Evolutionary conservation across 2,888 invertebrate species (phyloP).

Genomic region (Neuroscelio doddi): DNA sequence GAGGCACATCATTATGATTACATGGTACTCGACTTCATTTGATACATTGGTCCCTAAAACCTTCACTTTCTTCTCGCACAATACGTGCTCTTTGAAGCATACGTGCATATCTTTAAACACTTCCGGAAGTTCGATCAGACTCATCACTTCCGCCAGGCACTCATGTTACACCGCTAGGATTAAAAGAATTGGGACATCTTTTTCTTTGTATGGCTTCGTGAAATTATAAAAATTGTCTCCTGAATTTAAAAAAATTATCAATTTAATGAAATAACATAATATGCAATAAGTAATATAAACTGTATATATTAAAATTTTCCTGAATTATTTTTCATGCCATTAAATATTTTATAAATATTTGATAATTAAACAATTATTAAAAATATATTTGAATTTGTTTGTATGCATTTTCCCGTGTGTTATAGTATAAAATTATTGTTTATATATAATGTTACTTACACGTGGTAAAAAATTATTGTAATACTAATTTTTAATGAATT

Average conservation of each 20-base stretch:
- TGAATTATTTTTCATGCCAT: no score
- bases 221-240: neutral
- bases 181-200: neutral
- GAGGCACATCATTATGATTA: slow-evolving; percentile 32
- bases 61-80: slow-evolving; percentile 19
- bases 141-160: neutral
- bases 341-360: no score
- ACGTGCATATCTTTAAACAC: slow-evolving; percentile 10
- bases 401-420: no score
- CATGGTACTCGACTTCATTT: slow-evolving; percentile 39
- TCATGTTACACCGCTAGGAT: neutral
- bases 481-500: neutral
- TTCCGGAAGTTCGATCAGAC: slow-evolving; percentile 6
- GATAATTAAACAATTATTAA: no score
- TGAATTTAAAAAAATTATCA: no score
- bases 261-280: no score
- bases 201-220: neutral
- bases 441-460: no score
- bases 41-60: slow-evolving; percentile 36
- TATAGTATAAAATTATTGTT: no score
- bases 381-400: no score
- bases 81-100: slow-evolving; percentile 6
- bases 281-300: no score
- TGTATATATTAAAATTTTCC: no score
- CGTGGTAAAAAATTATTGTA: no score